A percentile compares a stretch with the other conserved stretches of the same genome.
Evolutionary conservation across 2,797 vertebrate genomes (phyloP).

Genomic region (Arvicola amphibius): DNA sequence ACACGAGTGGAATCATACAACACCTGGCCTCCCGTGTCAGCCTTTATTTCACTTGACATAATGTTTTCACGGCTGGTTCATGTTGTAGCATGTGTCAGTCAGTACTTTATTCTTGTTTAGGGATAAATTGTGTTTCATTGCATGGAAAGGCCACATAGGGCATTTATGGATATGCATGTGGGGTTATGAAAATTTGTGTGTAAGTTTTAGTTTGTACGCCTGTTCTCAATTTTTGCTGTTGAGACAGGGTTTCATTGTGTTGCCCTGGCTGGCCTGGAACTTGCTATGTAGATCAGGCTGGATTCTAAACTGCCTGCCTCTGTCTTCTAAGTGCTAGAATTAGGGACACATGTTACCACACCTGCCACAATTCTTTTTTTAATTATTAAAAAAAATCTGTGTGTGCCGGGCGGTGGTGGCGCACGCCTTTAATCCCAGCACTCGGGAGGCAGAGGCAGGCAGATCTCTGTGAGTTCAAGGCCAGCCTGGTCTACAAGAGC

Average conservation of each 20-base stretch:
- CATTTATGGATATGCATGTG: not conserved
- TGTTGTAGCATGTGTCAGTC: not conserved
- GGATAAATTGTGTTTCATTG: not conserved
- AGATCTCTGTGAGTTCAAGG: too few relatives aligned
- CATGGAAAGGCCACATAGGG: not conserved
- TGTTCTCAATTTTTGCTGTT: not conserved
- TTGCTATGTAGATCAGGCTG: not conserved
- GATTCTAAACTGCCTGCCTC: not conserved
- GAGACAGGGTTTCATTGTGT: not conserved
- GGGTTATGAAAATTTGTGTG: not conserved
- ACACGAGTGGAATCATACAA: not conserved
- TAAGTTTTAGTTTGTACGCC: conserved; percentile 41
- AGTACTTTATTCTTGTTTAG: not conserved
- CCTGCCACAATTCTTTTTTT: not conserved
- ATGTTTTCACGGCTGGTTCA: not conserved
- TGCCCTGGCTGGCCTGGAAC: not conserved
- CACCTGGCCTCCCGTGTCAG: not conserved
- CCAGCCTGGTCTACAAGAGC: too few relatives aligned
- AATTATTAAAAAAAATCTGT: not conserved
- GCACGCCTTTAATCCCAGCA: too few relatives aligned
- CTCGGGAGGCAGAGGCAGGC: too few relatives aligned
- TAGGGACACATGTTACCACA: not conserved
- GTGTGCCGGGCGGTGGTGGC: too few relatives aligned
- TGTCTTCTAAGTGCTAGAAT: not conserved
- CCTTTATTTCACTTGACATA: not conserved